Evolutionary conservation across 2,113 vertebrate genomes (phyloP), one percentile per base, ranked within the genome.

Genomic region (Megatriorchis doriae): DNA sequence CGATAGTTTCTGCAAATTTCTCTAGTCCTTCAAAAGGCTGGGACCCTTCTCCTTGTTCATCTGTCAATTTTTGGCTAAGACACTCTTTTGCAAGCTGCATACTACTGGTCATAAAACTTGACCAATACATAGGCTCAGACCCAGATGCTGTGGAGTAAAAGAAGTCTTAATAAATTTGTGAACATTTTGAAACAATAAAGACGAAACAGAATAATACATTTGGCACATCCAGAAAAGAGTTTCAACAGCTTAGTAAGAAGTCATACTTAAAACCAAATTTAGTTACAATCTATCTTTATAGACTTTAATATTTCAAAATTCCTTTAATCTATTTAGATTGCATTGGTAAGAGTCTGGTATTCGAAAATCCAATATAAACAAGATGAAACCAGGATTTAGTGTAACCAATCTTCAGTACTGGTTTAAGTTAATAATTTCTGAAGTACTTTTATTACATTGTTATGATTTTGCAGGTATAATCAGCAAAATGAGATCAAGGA

Each of bases 1-100:
- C 99, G 96, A 99, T 99, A 15, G 99, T 99, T 98, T 99, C 99
- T 58, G 99, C 99, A 98, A 99, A 99, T 95, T 99, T 99, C 94
- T 99, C 99, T 67, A 99, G 98, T 79, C 99, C 99, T 96, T 99
- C 99, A 90, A 99, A 99, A 43, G 99, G 99, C 92, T 99, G 99
- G 38, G 99, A 99, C 52, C 98, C 99, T 97, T 99, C 99, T 94
- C 99, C 99, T 97, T 99, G 98, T 40, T 99, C 99, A 92, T 99
- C 99, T 6, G 99, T 99, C 82, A 99, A 95, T 95, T 99, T 99
- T 97, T 99, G 99, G 97, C 99, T 99, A 89, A 99, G 98, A 97
- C 99, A 99, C 93, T 99, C 99, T 95, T 99, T 99, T 80, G 99
- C 99, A 71, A 99, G 94, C 77, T 99, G 99, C 99, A 99, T 99